Percentiles rank a stretch among this genome's conserved stretches.
Conservation (phyloP, 2,888 invertebrate genomes). For the Melolontha melolontha region DNA sequence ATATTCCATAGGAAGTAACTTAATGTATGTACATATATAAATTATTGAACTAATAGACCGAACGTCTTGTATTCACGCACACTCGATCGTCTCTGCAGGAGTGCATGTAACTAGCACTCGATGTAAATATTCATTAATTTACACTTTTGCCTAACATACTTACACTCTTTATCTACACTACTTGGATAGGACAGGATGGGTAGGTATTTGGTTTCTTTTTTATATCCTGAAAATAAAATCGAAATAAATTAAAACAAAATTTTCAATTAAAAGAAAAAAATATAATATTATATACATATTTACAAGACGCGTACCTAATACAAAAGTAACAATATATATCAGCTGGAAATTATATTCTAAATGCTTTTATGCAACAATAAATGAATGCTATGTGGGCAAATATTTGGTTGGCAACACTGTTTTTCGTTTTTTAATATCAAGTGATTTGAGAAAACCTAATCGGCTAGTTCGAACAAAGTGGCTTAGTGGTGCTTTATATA, state of each 20-base stretch:
- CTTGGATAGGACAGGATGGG: constrained; percentile 43
- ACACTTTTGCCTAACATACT: constrained; percentile 44
- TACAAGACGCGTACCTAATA: not conserved
- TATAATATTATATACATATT: not conserved
- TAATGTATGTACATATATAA: constrained; percentile 14
- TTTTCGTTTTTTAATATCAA: too few relatives aligned
- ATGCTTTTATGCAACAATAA: not conserved
- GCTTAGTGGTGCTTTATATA: too few relatives aligned
- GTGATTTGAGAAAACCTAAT: too few relatives aligned
- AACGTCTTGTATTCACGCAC: constrained; percentile 16
- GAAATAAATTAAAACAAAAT: constrained; percentile 32
- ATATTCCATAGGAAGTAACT: constrained; percentile 44
- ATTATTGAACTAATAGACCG: constrained; percentile 32
- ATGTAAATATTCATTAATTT: constrained; percentile 45
- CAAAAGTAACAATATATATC: too few relatives aligned
- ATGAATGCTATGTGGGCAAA: not conserved
- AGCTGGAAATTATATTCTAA: too few relatives aligned
- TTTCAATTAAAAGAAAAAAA: constrained; percentile 14
- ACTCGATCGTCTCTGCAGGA: constrained; percentile 26
- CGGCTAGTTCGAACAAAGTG: too few relatives aligned
- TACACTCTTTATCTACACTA: constrained; percentile 44
- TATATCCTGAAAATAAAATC: constrained; percentile 42
- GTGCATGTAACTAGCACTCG: constrained; percentile 36
- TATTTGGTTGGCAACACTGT: too few relatives aligned
- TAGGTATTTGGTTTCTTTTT: constrained; percentile 44